A percentile compares a stretch with the other conserved stretches of the same genome.
These are phyloP conservation scores for Paratilapia polleni DNA, from an alignment of 2,113 vertebrate genomes.

Conservation along the genomic window DNA sequence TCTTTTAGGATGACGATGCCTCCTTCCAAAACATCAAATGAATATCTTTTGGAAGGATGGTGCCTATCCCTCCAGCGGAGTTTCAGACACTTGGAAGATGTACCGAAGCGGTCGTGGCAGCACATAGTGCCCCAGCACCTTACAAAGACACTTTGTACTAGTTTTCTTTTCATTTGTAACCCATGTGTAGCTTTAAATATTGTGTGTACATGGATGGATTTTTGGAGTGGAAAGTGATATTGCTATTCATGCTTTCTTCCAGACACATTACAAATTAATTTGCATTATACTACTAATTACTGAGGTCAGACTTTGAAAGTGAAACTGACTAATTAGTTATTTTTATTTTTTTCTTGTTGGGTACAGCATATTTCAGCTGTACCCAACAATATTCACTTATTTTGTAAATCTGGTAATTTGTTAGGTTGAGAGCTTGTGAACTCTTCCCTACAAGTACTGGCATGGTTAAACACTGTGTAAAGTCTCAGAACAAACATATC, in stretches of 20 bases:
- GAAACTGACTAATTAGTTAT: conserved; percentile 11
- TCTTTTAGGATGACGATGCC: too few relatives aligned
- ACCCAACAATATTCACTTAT: background rate
- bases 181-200: conserved; percentile 1
- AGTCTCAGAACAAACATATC: too few relatives aligned
- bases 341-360: background rate
- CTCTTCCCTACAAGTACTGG: too few relatives aligned
- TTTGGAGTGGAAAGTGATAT: background rate
- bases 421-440: too few relatives aligned
- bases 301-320: conserved; percentile 14
- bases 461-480: too few relatives aligned
- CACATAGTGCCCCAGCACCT: background rate
- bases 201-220: conserved; percentile 9
- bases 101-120: too few relatives aligned
- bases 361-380: too few relatives aligned
- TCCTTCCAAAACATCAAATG: too few relatives aligned
- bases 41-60: too few relatives aligned
- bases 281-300: conserved; percentile 35
- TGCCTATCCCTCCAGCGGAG: too few relatives aligned
- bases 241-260: background rate
- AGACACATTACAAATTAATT: conserved; percentile 25
- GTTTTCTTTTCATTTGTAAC: too few relatives aligned
- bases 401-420: background rate
- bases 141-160: background rate
- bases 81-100: too few relatives aligned